A percentile compares a stretch with the other conserved stretches of the same genome.
Conservation (phyloP, 2,888 invertebrate genomes). For the Cynaeus angustus region DNA sequence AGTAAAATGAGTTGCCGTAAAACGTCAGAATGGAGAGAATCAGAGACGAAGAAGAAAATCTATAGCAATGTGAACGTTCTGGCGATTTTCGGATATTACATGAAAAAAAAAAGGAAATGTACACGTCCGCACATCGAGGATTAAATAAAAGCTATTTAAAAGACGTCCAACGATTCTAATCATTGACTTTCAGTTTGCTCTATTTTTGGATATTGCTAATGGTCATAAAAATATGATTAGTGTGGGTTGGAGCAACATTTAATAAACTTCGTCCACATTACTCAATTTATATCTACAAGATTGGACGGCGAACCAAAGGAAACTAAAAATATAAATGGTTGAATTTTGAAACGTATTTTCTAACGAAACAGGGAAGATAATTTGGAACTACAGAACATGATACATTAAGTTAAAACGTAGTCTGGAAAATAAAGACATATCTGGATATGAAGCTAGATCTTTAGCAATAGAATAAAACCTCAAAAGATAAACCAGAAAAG, state of each 20-base stretch:
- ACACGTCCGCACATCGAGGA: conserved; percentile 26
- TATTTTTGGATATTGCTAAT: conserved; percentile 6
- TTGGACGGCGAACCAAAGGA: neutral
- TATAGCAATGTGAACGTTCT: conserved; percentile 31
- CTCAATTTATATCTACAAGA: neutral
- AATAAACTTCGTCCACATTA: conserved; percentile 5
- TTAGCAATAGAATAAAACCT: no score
- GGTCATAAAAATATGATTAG: conserved; percentile 14
- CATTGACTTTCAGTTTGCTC: conserved; percentile 3
- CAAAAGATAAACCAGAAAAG: no score
- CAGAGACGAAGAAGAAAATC: conserved; percentile 29
- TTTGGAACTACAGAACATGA: no score
- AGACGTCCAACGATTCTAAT: no score
- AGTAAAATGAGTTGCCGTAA: conserved; percentile 36
- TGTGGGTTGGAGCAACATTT: conserved; percentile 9
- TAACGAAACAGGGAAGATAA: no score
- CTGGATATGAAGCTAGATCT: no score
- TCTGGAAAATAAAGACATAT: no score
- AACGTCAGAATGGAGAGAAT: conserved; percentile 15
- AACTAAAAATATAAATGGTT: conserved; percentile 1
- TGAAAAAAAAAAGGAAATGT: conserved; percentile 12
- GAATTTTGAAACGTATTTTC: no score
- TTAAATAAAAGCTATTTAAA: no score
- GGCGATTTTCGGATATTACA: conserved; percentile 35
- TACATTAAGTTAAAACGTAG: no score